Evolutionary conservation across 2,113 vertebrate species (phyloP), one percentile per base, ranked within the genome.

Genomic region (Varanus komodoensis): DNA sequence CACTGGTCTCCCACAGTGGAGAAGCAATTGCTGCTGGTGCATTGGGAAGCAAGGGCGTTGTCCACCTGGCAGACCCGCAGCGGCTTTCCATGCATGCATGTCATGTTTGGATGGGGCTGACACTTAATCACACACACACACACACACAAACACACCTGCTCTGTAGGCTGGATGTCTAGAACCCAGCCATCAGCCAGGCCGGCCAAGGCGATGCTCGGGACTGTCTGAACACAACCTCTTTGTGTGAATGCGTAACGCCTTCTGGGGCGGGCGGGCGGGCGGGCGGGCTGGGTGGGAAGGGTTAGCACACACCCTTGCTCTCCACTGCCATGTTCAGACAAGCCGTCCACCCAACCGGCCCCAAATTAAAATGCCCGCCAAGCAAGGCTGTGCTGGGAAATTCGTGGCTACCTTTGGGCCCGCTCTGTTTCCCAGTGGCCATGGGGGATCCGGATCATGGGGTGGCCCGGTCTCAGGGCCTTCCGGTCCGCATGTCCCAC

Each of bases 381-480:
- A 4, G 3, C 57, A 14, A 32, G 7, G 29, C 52, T 54, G 50
- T 6, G 61, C 21, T 61, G 57, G 57, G 3, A 21, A 19, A 19
- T 3, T 19, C 61, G 3, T 19, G 19, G 61, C 61, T 64, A 0
- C 23, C 82, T 1, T 3, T 29, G 15, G 1, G 25, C 23, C 69
- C 25, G 0, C 12, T 3, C 57, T 1, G 8, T 86, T 29, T 82
- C 78, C 87, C 54, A n/a, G n/a, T 11, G 34, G 52, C 52, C 68
- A 14, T 4, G 74, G 86, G 67, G n/a, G 8, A 15, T 0, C 75
- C 14, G 67, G 57, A 7, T 11, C 2, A 0, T 17, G 7, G 27
- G 69, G 2, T 44, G 0, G 5, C 17, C 21, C 0, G 3, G 0
- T n/a, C 6, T 54, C 0, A n/a, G 11, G 2, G 21, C 9, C 5